Conservation (phyloP, 2,888 invertebrate species). For the Drosophila emarginata region DNA sequence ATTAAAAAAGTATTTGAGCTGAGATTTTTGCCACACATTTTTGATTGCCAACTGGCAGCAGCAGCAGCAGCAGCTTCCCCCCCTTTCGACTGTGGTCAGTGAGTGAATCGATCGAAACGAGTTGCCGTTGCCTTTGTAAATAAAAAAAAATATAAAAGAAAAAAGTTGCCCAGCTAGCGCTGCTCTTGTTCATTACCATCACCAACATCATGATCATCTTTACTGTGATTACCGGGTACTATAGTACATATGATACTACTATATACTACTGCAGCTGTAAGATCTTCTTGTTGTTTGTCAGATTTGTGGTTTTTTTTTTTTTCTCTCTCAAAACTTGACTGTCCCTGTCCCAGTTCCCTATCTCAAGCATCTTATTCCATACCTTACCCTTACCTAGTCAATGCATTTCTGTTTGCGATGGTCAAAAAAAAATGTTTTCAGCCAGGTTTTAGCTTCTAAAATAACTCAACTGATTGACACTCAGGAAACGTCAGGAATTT, state of each 20-base stretch:
- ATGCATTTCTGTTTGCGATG: conserved; percentile 14
- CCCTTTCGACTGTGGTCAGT: conserved; percentile 46
- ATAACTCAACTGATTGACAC: conserved; percentile 72
- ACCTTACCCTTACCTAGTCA: not conserved
- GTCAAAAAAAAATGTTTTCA: conserved; percentile 41
- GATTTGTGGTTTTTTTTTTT: conserved; percentile 50
- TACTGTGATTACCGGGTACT: conserved; percentile 56
- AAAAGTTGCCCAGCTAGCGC: conserved; percentile 28
- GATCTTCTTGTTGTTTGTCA: conserved; percentile 55
- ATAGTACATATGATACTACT: not conserved
- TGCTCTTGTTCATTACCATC: conserved; percentile 37
- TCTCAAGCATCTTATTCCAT: not conserved
- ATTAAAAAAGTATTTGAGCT: conserved; percentile 77
- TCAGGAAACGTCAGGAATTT: conserved; percentile 78
- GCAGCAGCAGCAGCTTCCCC: conserved; percentile 12
- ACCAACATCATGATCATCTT: conserved; percentile 32
- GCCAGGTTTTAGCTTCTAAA: conserved; percentile 7
- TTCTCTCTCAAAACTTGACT: not conserved
- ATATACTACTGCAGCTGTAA: conserved; percentile 20
- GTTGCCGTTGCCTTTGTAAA: conserved; percentile 51
- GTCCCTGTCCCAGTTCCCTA: not conserved
- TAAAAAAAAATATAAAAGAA: conserved; percentile 34
- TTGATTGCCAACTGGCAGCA: conserved; percentile 65
- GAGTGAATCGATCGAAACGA: conserved; percentile 57
- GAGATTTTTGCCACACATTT: conserved; percentile 77